Evolutionary conservation across 2,888 invertebrate genomes (phyloP).

Genomic region (Andrena marginata): DNA sequence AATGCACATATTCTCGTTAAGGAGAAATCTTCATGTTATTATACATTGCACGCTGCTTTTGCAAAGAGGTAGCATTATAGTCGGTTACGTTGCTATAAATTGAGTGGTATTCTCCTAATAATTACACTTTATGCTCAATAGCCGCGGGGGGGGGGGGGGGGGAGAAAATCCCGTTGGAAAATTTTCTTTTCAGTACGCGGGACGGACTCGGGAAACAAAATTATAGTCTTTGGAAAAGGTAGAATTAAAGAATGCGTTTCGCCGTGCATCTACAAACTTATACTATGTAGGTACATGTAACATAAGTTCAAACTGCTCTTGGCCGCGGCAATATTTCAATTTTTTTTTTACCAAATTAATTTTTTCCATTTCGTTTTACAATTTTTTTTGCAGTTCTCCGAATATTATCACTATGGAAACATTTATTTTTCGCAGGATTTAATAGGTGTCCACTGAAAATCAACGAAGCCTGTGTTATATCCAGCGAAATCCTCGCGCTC

Average conservation of each 20-base stretch:
- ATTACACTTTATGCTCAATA: conserved; percentile 17
- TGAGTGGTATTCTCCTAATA: conserved; percentile 1
- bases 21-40: too few species aligned
- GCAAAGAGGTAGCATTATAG: neutral
- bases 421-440: neutral
- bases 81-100: neutral
- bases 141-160: neutral
- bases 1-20: too few species aligned
- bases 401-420: neutral
- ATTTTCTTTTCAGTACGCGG: neutral
- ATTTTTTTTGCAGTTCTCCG: neutral
- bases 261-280: neutral
- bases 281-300: neutral
- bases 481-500: neutral
- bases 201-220: neutral
- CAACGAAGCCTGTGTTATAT: neutral
- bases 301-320: neutral
- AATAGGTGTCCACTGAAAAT: neutral
- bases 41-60: too few species aligned
- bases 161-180: conserved; percentile 4
- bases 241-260: neutral
- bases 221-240: neutral
- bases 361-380: neutral
- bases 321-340: neutral
- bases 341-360: neutral